These are phyloP conservation scores for Lates japonicus DNA, from an alignment of 2,797 vertebrate species.

Conservation along the genomic window DNA sequence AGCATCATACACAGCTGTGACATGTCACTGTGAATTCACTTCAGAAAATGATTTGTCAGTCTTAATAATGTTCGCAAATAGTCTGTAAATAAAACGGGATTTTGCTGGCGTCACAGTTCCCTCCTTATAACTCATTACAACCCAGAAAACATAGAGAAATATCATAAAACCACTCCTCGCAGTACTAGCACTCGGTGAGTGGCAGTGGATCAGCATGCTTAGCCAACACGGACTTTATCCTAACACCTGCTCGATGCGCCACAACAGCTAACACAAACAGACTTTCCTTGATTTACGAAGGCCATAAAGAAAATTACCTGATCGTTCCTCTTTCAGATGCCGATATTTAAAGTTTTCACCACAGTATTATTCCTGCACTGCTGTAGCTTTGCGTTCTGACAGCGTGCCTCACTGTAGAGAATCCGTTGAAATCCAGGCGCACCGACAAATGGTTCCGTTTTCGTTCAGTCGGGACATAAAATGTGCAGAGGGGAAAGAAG, in stretches of 20 bases:
- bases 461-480: not conserved
- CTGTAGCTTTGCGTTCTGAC: constrained; percentile 15
- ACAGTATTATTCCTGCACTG: rapidly evolving
- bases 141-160: not conserved
- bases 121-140: not conserved
- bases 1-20: not conserved
- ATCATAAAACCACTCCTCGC: not conserved
- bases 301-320: not conserved
- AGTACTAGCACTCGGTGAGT: not conserved
- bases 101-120: too few species aligned
- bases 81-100: not conserved
- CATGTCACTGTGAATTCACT: not conserved
- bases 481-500: not conserved
- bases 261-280: not conserved
- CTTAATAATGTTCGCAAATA: not conserved
- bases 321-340: rapidly evolving
- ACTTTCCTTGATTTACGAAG: not conserved
- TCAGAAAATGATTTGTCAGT: not conserved
- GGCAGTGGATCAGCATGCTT: not conserved
- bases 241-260: not conserved
- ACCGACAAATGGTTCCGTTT: constrained; percentile 60
- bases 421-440: constrained; percentile 31
- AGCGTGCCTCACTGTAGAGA: constrained; percentile 19
- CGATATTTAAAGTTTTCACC: not conserved
- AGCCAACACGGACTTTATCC: not conserved